Evolutionary conservation across 2,888 invertebrate genomes (phyloP).

Genomic region (Timema cristinae): DNA sequence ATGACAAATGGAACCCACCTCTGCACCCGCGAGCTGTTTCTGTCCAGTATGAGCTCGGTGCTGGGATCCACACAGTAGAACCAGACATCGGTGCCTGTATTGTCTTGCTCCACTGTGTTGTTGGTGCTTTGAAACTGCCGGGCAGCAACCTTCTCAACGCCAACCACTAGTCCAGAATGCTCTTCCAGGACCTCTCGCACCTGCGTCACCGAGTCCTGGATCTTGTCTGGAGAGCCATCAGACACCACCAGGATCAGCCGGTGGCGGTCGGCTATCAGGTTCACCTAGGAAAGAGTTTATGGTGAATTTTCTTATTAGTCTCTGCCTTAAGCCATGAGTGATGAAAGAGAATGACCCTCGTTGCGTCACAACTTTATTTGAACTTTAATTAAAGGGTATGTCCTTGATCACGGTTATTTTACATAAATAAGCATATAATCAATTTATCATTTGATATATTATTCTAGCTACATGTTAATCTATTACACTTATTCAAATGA

Average conservation of each 20-base stretch:
- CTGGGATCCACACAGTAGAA: slow-evolving; percentile 79
- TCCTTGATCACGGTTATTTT: too few relatives aligned
- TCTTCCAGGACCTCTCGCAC: slow-evolving; percentile 64
- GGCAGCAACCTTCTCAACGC: slow-evolving; percentile 79
- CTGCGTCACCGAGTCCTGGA: slow-evolving; percentile 53
- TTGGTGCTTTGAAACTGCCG: slow-evolving; percentile 69
- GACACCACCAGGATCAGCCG: slow-evolving; percentile 74
- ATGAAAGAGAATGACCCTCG: too few relatives aligned
- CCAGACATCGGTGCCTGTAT: slow-evolving; percentile 79
- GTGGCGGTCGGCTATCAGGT: slow-evolving; percentile 72
- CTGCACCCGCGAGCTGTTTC: slow-evolving; percentile 67
- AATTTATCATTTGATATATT: too few relatives aligned
- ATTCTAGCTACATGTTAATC: too few relatives aligned
- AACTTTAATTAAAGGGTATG: too few relatives aligned
- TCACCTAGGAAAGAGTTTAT: slow-evolving; percentile 51
- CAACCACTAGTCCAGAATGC: slow-evolving; percentile 68
- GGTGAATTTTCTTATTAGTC: too few relatives aligned
- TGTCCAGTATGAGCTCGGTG: slow-evolving; percentile 66
- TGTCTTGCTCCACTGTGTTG: slow-evolving; percentile 66
- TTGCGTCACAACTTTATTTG: too few relatives aligned
- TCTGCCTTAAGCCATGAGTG: too few relatives aligned
- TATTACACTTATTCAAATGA: too few relatives aligned
- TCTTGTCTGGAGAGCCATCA: slow-evolving; percentile 66
- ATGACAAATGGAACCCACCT: slow-evolving; percentile 49
- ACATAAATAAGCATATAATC: too few relatives aligned